Evolutionary conservation across 2,113 vertebrate species (phyloP), one percentile per base, ranked within the genome.

Genomic region (Falco punctatus): DNA sequence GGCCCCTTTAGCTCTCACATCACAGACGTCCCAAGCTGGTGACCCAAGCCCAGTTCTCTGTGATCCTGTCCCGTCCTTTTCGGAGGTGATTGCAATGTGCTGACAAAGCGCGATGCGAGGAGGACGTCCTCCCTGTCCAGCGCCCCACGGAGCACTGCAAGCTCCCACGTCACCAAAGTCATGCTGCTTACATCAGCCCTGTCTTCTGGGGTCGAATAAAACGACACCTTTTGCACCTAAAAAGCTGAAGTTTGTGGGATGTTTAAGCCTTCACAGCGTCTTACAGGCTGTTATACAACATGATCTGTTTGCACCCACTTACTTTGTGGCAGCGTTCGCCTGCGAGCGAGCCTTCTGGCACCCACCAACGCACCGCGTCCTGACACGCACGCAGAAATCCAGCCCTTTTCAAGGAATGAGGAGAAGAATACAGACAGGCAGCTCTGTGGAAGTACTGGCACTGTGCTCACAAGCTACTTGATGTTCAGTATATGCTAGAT

Each of bases 271-370:
- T 9, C 16, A 9, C 16, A 46, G 27, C 42, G 35, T 7, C 54
- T 23, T 27, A 3, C 0, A 3, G 52, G 10, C 20, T 69, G 30
- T 33, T 13, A 15, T 4, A 20, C 33, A 38, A 19, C 0, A 3
- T 11, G 64, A 33, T 46, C 21, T 18, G 23, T 6, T 52, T 14
- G 49, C 46, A 38, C 18, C 35, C 33, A 7, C 19, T 1, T 1
- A 10, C 10, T 64, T 6, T 17, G 72, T 12, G 54, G 23, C 5
- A 0, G 4, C 2, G 40, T 52, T 33, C 48, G 21, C 23, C 58
- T 44, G 35, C 0, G 5, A 65, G 69, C 67, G 51, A 84, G 32
- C 35, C 19, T 44, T 15, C 42, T 72, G 1, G 2, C 40, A 86
- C 30, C 6, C 62, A 57, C 13, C 14, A 27, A 2, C 17, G 26